Base-by-base conservation (phyloP, 2,113 vertebrate genomes). In the Hippocampus mohnikei region DNA sequence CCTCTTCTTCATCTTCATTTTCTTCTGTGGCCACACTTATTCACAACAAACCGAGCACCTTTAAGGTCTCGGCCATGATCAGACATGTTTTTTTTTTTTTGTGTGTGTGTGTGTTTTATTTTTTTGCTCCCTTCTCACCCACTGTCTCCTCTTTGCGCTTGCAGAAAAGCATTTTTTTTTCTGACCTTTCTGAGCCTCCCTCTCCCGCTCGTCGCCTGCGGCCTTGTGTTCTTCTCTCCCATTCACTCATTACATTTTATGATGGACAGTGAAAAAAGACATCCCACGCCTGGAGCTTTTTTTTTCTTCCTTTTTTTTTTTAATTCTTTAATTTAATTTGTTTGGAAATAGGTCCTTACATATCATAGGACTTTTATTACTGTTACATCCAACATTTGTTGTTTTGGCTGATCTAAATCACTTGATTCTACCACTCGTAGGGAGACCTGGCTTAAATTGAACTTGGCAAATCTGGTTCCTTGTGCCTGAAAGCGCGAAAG, bases 51-150 rank as follows among this genome's bases (percentile, higher is more conserved):
- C 66, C 77, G 15, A 60, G 58, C 33, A 60, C 21, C 20, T 83
- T 80, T 70, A 66, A 75, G 74, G 56, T 76, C 71, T 75, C 71
- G 59, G 73, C 75, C 60, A 41, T 66, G 52, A 73, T 77, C 53
- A 81, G 67, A 76, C 40, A 18, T 33, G 55, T 27, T 58, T 58
- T 18, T 73, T 74, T 76, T 27, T 58, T 58, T 18, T 73, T 74
- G 74, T n/a, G n/a, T n/a, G n/a, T n/a, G n/a, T n/a, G n/a, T n/a
- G n/a, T n/a, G n/a, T n/a, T n/a, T n/a, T n/a, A n/a, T 55, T 25
- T 65, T 27, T 65, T 65, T 16, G 0, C 33, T 37, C 33, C 33
- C 41, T 65, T 46, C 13, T 58, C 70, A 48, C 65, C 69, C 67
- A 37, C 72, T 67, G 25, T 33, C 8, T 76, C 66, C 61, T 64